Evolutionary conservation across 2,113 vertebrate genomes (phyloP).

Genomic region (Seriola aureovittata): DNA sequence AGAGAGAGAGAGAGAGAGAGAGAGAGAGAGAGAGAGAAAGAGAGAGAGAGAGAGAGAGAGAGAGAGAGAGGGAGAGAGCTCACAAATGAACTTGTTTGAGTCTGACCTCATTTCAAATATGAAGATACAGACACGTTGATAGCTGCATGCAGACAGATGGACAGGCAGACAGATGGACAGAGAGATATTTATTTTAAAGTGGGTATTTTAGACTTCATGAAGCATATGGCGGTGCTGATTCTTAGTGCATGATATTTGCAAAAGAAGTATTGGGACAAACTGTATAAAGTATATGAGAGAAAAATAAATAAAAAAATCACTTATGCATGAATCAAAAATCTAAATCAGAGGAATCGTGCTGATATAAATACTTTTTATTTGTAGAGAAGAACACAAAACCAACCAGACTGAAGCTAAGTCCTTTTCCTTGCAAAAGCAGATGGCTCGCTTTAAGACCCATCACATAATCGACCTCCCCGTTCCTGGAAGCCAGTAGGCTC

Average conservation of each 20-base stretch:
- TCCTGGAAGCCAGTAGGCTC: constrained; percentile 74
- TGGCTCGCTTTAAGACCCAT: constrained; percentile 56
- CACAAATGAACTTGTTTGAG: constrained; percentile 42
- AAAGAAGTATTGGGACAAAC: not conserved
- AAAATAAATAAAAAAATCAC: not conserved
- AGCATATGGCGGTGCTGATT: constrained; percentile 44
- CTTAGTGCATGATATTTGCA: constrained; percentile 3
- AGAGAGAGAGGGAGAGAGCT: not conserved
- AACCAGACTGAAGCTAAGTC: constrained; percentile 24
- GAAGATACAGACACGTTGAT: constrained; percentile 53
- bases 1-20: not conserved
- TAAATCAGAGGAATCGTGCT: not conserved
- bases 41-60: not conserved
- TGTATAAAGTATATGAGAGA: not conserved
- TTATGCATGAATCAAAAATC: not conserved
- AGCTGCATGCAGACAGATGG: constrained; percentile 63
- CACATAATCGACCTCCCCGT: constrained; percentile 68
- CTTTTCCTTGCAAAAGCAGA: constrained; percentile 58
- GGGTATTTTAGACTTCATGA: constrained; percentile 37
- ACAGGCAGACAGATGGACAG: constrained; percentile 63
- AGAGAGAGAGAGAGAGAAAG: not conserved
- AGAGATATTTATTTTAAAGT: constrained; percentile 41
- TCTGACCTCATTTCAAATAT: constrained; percentile 63
- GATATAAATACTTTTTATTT: not conserved
- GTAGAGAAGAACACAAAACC: constrained; percentile 10